Evolutionary conservation across 1,140 invertebrate genomes (phyloP).

Genomic region (Lordiphosa mommai): DNA sequence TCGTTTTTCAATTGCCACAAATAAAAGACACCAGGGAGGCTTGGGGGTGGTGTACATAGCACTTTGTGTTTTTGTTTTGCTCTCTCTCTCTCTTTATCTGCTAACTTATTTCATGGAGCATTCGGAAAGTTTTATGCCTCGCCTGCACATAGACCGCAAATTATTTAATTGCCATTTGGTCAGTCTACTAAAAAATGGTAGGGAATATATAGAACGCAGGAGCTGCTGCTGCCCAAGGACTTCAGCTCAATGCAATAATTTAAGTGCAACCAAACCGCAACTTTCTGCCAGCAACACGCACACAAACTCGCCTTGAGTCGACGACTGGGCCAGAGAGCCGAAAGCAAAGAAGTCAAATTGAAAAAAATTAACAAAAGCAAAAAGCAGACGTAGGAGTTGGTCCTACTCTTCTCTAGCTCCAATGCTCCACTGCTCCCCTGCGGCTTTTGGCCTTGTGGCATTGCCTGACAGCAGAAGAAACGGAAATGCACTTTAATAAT

Average conservation of each 20-base stretch:
- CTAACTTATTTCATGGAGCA: conserved; percentile 56
- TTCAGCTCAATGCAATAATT: conserved; percentile 68
- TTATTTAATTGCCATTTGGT: conserved; percentile 69
- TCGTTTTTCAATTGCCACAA: conserved; percentile 71
- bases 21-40: conserved; percentile 16
- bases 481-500: conserved; percentile 70
- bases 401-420: conserved; percentile 11
- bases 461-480: conserved; percentile 26
- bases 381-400: conserved; percentile 54
- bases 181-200: conserved; percentile 26
- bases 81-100: conserved; percentile 16
- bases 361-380: conserved; percentile 62
- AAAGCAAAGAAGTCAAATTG: conserved; percentile 61
- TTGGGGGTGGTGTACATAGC: conserved; percentile 15
- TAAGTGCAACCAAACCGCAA: conserved; percentile 72
- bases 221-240: conserved; percentile 55
- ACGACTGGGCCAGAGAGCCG: conserved; percentile 8
- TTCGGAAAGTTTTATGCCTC: conserved; percentile 50
- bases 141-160: conserved; percentile 61
- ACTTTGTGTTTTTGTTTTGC: conserved; percentile 29
- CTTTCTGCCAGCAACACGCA: conserved; percentile 54
- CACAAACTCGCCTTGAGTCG: conserved; percentile 19
- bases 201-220: conserved; percentile 1
- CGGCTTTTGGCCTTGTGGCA: conserved; percentile 44
- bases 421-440: conserved; percentile 31